Evolutionary conservation across 2,113 vertebrate species (phyloP).

Genomic region (Turnix velox): DNA sequence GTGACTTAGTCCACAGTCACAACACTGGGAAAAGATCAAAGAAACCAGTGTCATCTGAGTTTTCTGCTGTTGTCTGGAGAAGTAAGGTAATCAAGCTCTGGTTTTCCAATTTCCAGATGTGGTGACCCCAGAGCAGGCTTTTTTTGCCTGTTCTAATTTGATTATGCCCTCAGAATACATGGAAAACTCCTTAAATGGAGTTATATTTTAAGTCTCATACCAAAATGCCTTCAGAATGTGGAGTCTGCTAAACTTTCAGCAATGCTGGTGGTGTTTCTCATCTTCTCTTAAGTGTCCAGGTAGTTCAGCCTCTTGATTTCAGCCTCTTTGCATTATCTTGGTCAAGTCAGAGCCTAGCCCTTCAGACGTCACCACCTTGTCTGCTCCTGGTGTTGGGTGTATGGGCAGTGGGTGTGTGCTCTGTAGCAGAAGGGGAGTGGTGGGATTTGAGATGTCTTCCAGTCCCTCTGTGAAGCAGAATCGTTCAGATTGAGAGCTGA

Average conservation of each 20-base stretch:
- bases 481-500: background rate
- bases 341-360: background rate
- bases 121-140: background rate
- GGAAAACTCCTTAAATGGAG: background rate
- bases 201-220: fast-evolving
- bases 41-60: background rate
- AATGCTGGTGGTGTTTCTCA: background rate
- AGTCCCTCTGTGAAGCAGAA: background rate
- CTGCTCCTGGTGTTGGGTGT: background rate
- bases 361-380: background rate
- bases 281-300: background rate
- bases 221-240: background rate
- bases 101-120: background rate
- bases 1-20: background rate
- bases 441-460: background rate
- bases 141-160: background rate
- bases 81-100: background rate
- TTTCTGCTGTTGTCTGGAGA: background rate
- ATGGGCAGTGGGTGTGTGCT: background rate
- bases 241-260: background rate
- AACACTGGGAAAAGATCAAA: background rate
- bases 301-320: background rate
- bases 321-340: background rate
- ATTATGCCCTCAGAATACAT: background rate
- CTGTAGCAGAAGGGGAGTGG: no score